Evolutionary conservation across 1,140 invertebrate species (phyloP), one percentile per base, ranked within the genome.

Genomic region (Vanessa tameamea): DNA sequence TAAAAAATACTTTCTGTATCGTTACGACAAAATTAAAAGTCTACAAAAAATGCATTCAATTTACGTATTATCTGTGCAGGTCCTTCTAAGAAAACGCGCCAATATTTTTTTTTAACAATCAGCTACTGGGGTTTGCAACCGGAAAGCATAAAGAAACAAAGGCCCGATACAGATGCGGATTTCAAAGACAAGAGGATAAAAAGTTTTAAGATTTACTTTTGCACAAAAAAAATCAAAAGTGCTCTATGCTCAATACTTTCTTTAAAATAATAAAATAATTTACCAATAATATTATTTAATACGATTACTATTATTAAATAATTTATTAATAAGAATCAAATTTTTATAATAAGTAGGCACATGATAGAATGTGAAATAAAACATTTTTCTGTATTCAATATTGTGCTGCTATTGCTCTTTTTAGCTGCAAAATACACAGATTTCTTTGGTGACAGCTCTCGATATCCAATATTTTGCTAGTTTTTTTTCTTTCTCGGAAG

Each of bases 401-500:
- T 75, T 70, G 70, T 48, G 47, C 51, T 61, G 51, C 55, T 57
- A 26, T 16, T 51, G n/a, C 3, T 51, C 13, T 23, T 57, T 57
- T 57, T 47, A 73, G 69, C 61, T 72, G 64, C 65, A 79, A 81
- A 81, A 79, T 47, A 73, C 65, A 73, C 63, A 72, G 69, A 84
- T 78, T 76, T 83, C 77, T 81, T 84, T 86, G 84, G 85, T 82
- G 85, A 87, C 84, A 88, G 83, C 85, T 83, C 80, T 83, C 66
- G 79, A 82, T 82, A 82, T 80, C 76, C 80, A 78, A 83, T 84
- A 83, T 82, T 82, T 81, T 78, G 78, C 73, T 75, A 68, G 83
- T 85, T 82, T 84, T 82, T 86, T 89, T 86, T 86, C 26, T 81
- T 83, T 79, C 73, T 91, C 85, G 88, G 89, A 92, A 92, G 86